Base-by-base conservation (phyloP, 2,113 vertebrate species). In the Vidua chalybeata region DNA sequence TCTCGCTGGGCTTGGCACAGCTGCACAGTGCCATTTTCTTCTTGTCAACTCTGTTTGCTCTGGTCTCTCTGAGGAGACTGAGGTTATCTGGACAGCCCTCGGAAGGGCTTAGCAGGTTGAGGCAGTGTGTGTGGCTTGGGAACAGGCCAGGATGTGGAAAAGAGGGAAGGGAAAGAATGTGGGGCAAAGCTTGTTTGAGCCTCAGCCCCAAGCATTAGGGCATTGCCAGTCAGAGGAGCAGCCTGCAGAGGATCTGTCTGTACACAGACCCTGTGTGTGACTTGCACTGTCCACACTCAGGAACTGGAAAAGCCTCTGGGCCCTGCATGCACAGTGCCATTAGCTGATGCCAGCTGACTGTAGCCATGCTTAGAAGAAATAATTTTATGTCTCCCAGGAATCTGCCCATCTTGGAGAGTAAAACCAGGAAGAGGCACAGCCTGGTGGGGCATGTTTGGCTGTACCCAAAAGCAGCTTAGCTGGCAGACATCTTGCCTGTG, bases 221-320 rank as follows among this genome's bases (percentile, higher is more conserved):
- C 41, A 45, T 35, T 61, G 6, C 64, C 37, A 15, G 37, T 30
- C 2, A 3, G 69, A 75, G 51, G 39, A 81, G 43, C 28, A 80
- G 61, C 48, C 68, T 84, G 54, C 14, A 24, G 37, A 58, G 23
- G n/a, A 79, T 26, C 52, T 51, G 1, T 9, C 30, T 37, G 2
- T 45, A 13, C 3, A 0, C 8, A 15, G 43, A 26, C 54, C 15
- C 2, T 11, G 27, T 59, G 8, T 0, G 0, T 76, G 31, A 24
- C 52, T 79, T 67, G 9, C 27, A 14, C 37, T 23, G 8, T 43
- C 52, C 66, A 23, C 20, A 24, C 43, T 64, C 37, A 28, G 51
- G 27, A 84, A 2, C 51, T 49, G 69, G 31, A 43, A 61, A 30
- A 71, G 61, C 31, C 64, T 39, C 5, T 71, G 66, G 15, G 68